These are phyloP conservation scores for Flabesymbios commensalis DNA, from an alignment of 2,888 invertebrate species.

Conservation along the genomic window DNA sequence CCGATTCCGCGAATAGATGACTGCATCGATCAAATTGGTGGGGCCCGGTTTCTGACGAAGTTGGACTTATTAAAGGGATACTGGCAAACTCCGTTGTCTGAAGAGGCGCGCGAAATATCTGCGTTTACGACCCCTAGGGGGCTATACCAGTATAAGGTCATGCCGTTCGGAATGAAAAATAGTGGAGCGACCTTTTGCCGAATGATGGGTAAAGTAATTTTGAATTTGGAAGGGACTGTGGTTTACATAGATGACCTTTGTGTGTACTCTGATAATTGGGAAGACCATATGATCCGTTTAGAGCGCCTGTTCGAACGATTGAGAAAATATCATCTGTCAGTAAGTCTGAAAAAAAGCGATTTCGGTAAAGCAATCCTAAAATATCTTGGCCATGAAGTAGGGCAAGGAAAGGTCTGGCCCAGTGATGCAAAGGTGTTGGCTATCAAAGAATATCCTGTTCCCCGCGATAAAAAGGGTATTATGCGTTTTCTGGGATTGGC, in stretches of 20 bases:
- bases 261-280: neutral
- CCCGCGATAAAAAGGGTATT: neutral
- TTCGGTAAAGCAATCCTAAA: constrained; percentile 19
- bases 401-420: constrained; percentile 13
- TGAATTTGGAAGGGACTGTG: neutral
- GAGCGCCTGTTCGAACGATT: neutral
- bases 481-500: constrained; percentile 18
- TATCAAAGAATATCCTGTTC: constrained; percentile 12
- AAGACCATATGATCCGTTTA: neutral
- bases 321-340: neutral
- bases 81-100: constrained; percentile 24
- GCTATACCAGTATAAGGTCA: neutral
- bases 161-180: neutral
- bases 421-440: constrained; percentile 11
- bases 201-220: neutral
- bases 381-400: constrained; percentile 32
- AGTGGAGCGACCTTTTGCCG: neutral
- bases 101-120: neutral
- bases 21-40: constrained; percentile 37
- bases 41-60: constrained; percentile 36
- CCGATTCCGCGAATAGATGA: constrained; percentile 37
- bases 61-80: constrained; percentile 36
- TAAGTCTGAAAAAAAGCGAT: constrained; percentile 15
- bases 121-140: constrained; percentile 6
- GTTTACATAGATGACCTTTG: constrained; percentile 2